Base-by-base conservation (phyloP, 2,888 invertebrate species). In the Ochropleura leucogaster region DNA sequence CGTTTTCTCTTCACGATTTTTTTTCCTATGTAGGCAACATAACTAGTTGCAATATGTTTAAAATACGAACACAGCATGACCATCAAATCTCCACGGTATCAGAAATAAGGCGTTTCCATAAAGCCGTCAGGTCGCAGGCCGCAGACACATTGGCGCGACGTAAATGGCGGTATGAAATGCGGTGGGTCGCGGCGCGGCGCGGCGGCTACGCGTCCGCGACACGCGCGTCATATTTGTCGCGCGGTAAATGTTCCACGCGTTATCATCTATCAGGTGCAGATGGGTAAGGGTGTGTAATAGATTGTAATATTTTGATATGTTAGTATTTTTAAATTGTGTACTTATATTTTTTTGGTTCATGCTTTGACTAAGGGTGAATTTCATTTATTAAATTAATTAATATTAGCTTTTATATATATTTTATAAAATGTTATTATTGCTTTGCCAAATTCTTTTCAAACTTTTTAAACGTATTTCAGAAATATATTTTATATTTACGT, bases 191-290 rank as follows among this genome's bases (percentile, higher is more conserved):
- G 82, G 73, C 67, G 66, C 63, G n/a, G 62, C 60, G 68, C 73
- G 59, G 44, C 18, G 18, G 16, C 12, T 30, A 7, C 47, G 68
- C 59, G 82, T 82, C 68, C 16, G 9, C 59, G 42, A 40, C 83
- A 81, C 70, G 49, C 84, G 70, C 72, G 60, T 80, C 84, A 53
- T 68, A 63, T 59, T n/a, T 51, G 78, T 57, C 44, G 72, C 65
- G 74, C 73, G 85, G 82, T 84, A 85, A 81, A 78, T 84, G 84
- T 69, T 76, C 77, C 80, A 75, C 75, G 82, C 75, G 81, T 83
- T 87, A 89, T 88, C 77, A 84, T 76, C 86, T 82, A 82, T 88
- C 86, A 86, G 53, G n/a, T 77, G 76, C 84, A 85, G 84, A 71
- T 66, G 40, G 9, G 20, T 74, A 68, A 85, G 66, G 82, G 53